Conservation (phyloP, 92 coral and sea anemone species). For the Desmophyllum pertusum region DNA sequence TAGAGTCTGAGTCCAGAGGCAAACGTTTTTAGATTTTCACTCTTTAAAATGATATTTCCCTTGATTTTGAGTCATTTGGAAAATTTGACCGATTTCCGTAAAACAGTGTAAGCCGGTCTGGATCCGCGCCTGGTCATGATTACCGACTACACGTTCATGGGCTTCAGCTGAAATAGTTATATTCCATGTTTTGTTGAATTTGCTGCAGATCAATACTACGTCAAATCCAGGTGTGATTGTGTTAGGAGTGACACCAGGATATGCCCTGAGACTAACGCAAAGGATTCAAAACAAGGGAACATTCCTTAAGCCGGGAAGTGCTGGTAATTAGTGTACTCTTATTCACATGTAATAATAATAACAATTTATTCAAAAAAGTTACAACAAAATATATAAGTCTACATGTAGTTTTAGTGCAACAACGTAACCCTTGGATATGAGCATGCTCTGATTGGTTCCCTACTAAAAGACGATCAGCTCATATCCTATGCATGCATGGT, state of each 20-base stretch:
- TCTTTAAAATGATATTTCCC: too few species aligned
- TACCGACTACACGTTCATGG: neutral
- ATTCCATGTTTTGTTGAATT: neutral
- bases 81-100: too few species aligned
- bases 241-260: slow-evolving; percentile 61
- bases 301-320: slow-evolving; percentile 82
- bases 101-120: too few species aligned
- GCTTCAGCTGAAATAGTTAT: neutral
- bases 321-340: slow-evolving; percentile 30
- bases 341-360: neutral
- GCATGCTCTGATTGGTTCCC: neutral
- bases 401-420: neutral
- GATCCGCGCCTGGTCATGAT: too few species aligned
- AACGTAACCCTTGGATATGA: neutral
- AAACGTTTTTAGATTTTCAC: too few species aligned
- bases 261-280: slow-evolving; percentile 55
- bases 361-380: too few species aligned
- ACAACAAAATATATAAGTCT: neutral
- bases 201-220: slow-evolving; percentile 43
- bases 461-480: neutral
- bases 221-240: slow-evolving; percentile 58
- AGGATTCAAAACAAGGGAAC: slow-evolving; percentile 45
- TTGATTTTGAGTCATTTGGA: too few species aligned
- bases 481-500: neutral
- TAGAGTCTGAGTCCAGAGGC: too few species aligned